These are phyloP conservation scores for Clusia tigrina DNA, from an alignment of 2,888 invertebrate species.

Conservation along the genomic window DNA sequence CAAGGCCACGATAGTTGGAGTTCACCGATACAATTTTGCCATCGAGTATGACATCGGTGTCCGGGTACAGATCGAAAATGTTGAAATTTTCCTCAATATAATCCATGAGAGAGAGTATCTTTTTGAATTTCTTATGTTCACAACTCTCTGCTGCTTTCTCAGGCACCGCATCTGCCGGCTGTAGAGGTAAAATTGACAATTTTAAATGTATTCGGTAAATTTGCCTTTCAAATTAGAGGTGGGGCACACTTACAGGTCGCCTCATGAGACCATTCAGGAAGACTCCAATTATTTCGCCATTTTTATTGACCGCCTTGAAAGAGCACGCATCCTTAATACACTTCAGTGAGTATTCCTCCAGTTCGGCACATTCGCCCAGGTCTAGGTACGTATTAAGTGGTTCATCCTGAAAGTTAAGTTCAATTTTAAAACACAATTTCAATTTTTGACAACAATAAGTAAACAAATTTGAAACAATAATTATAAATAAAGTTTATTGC, in stretches of 20 bases:
- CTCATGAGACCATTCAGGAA: conserved; percentile 66
- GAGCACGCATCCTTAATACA: conserved; percentile 68
- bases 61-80: conserved; percentile 64
- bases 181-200: background rate
- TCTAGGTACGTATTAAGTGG: conserved; percentile 61
- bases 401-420: conserved; percentile 60
- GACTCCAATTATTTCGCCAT: conserved; percentile 68
- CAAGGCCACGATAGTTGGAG: conserved; percentile 61
- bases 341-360: conserved; percentile 67
- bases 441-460: no score
- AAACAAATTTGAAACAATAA: no score
- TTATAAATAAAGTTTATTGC: no score
- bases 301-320: conserved; percentile 67
- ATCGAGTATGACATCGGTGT: conserved; percentile 58
- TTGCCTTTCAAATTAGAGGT: background rate
- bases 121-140: conserved; percentile 67
- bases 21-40: conserved; percentile 64
- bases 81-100: conserved; percentile 65
- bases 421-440: no score
- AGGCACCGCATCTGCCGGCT: conserved; percentile 36
- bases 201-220: background rate
- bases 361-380: conserved; percentile 64
- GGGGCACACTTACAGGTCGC: conserved; percentile 53
- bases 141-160: conserved; percentile 56
- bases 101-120: conserved; percentile 66